Evolutionary conservation across 2,113 vertebrate species (phyloP), one percentile per base, ranked within the genome.

Genomic region (Trichechus manatus): DNA sequence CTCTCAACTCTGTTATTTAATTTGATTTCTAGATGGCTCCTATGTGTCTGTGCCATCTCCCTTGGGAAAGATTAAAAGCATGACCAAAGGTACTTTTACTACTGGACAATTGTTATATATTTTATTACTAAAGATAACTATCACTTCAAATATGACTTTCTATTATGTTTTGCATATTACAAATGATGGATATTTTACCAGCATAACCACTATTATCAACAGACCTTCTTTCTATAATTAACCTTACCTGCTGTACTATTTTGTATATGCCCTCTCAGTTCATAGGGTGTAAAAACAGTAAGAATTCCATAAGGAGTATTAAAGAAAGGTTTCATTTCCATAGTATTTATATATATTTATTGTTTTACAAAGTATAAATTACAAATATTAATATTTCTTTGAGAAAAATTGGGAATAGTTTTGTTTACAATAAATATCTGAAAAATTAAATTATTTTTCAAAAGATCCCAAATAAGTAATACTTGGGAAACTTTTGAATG

Each of bases 31-130:
- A 99, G 99, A 99, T 92, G 99, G 99, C 3, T 99, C 99, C 92
- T 99, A 99, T 0, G 99, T 99, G 90, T 99, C 99, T 83, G 99
- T 99, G 75, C 99, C 99, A 0, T 99, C 99, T 77, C 99, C 99
- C 88, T 98, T 99, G 63, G 99, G 99, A 86, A 99, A 99, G 98
- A 99, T 99, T 97, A 99, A 99, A 98, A 99, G 98, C 98, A 99
- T 99, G 99, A 99, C 99, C 22, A 99, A 99, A 99, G 99, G 99
- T 99, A 99, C 59, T 82, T 97, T 75, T 83, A 91, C 70, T 90
- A 59, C 50, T 9, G 78, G 19, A 86, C 11, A 68, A 61, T 81
- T 94, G 33, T 74, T 94, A n/a, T 78, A 44, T 68, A 74, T 74
- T 94, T 89, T 68, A 96, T 89, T 87, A 59, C 33, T 90, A 42